A percentile compares a stretch with the other conserved stretches of the same genome.
phyloP scores from a whole-genome alignment of 2,888 invertebrate species.

The Cheilosia vulpina region DNA sequence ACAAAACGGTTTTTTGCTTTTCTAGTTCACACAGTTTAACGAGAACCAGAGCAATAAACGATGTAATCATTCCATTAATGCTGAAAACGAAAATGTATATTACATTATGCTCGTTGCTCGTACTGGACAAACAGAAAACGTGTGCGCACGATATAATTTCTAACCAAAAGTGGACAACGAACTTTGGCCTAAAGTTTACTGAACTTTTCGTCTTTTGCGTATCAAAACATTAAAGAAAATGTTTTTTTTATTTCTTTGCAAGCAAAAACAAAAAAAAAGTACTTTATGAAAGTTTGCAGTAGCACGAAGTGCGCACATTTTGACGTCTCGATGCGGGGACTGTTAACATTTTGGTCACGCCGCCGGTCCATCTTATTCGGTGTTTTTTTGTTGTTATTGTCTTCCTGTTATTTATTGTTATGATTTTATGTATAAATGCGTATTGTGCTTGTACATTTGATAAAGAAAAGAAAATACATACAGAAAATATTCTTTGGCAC shows the following conservation, averaged over 20 bases:
- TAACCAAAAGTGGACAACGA: slow-evolving; percentile 54
- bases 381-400: slow-evolving; percentile 18
- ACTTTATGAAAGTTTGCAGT: slow-evolving; percentile 15
- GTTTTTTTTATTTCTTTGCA: background rate
- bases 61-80: slow-evolving; percentile 23
- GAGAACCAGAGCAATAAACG: slow-evolving; percentile 21
- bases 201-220: slow-evolving; percentile 42
- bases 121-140: slow-evolving; percentile 11
- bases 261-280: slow-evolving; percentile 3
- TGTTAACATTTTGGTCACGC: slow-evolving; percentile 48
- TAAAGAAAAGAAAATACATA: slow-evolving; percentile 10
- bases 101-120: background rate
- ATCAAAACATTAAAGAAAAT: slow-evolving; percentile 43
- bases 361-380: slow-evolving; percentile 3
- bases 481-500: slow-evolving; percentile 19
- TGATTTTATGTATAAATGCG: background rate
- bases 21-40: slow-evolving; percentile 9
- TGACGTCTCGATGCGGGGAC: slow-evolving; percentile 28
- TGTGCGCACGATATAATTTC: slow-evolving; percentile 32
- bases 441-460: background rate
- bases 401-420: background rate
- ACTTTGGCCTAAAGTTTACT: slow-evolving; percentile 54
- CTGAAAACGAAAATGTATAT: slow-evolving; percentile 18
- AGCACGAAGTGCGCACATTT: slow-evolving; percentile 36
- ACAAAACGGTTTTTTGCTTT: background rate